These are phyloP conservation scores for Sinocyclocheilus anophthalmus DNA, from an alignment of 2,113 vertebrate genomes.

Conservation along the genomic window DNA sequence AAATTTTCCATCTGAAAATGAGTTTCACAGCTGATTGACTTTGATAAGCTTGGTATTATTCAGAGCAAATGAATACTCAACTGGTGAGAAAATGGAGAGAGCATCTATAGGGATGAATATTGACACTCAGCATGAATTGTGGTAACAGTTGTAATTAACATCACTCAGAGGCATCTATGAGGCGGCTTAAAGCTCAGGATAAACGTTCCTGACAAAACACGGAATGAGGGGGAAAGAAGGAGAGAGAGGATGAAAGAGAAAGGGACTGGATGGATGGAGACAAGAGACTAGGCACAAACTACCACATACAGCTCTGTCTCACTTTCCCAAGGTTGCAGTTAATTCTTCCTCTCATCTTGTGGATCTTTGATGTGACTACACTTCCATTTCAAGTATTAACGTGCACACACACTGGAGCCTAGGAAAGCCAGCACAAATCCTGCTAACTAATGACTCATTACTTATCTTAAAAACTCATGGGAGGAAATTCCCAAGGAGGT, in stretches of 20 bases:
- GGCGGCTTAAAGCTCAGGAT: background rate
- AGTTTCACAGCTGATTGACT: conserved; percentile 54
- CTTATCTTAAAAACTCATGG: conserved; percentile 13
- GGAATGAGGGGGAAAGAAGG: conserved; percentile 1
- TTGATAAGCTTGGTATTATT: conserved; percentile 58
- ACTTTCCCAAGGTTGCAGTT: conserved; percentile 47
- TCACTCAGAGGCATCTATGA: conserved; percentile 6
- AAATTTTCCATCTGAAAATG: conserved; percentile 57
- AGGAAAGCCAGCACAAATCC: conserved; percentile 29
- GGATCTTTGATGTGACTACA: conserved; percentile 51
- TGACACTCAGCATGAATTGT: conserved; percentile 26
- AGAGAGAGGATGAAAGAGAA: conserved; percentile 8
- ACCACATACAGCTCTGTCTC: conserved; percentile 13
- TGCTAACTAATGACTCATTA: conserved; percentile 32
- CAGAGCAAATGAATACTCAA: conserved; percentile 42
- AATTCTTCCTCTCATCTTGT: conserved; percentile 46
- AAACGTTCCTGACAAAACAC: conserved; percentile 36
- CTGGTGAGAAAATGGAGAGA: conserved; percentile 15
- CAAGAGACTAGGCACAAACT: background rate
- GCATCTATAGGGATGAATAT: conserved; percentile 28
- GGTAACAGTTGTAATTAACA: conserved; percentile 43
- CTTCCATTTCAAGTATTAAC: conserved; percentile 47
- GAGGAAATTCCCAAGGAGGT: conserved; percentile 30
- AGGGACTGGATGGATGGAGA: background rate
- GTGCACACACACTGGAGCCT: conserved; percentile 2